Conservation (phyloP, 2,113 vertebrate species). For the Anseranas semipalmata region DNA sequence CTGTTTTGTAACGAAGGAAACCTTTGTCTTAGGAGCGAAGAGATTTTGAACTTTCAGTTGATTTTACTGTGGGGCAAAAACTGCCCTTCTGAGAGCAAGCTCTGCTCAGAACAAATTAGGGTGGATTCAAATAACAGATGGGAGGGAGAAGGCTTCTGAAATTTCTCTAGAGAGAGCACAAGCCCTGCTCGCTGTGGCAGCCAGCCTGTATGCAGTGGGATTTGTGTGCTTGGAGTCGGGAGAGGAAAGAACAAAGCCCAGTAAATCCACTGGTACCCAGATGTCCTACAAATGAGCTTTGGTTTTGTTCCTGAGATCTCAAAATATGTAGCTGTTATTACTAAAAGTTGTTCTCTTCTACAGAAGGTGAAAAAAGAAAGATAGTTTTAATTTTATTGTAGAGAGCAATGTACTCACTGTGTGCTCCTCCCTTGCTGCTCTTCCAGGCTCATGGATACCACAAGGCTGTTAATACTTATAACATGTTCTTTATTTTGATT, state of each 20-base stretch:
- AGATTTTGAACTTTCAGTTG: not conserved
- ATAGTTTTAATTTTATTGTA: not conserved
- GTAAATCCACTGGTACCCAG: not conserved
- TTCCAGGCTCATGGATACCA: not conserved
- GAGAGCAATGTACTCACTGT: not conserved
- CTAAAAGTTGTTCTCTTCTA: not conserved
- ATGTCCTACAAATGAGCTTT: not conserved
- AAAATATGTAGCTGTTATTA: not conserved
- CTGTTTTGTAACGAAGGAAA: not conserved
- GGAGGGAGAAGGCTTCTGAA: not conserved
- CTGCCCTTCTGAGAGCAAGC: not conserved
- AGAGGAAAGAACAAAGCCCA: not conserved
- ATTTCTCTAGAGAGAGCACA: not conserved
- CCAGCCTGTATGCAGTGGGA: not conserved
- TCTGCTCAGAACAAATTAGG: not conserved
- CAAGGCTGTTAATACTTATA: not conserved
- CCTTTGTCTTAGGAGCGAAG: not conserved
- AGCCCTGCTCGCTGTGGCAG: not conserved
- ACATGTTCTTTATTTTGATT: not conserved
- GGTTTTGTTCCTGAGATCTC: not conserved
- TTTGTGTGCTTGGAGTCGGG: not conserved
- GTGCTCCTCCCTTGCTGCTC: not conserved
- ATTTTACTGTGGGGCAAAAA: not conserved
- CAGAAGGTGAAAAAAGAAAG: not conserved
- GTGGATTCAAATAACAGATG: not conserved